Conservation (phyloP, 2,113 vertebrate species). For the Ranitomeya variabilis region DNA sequence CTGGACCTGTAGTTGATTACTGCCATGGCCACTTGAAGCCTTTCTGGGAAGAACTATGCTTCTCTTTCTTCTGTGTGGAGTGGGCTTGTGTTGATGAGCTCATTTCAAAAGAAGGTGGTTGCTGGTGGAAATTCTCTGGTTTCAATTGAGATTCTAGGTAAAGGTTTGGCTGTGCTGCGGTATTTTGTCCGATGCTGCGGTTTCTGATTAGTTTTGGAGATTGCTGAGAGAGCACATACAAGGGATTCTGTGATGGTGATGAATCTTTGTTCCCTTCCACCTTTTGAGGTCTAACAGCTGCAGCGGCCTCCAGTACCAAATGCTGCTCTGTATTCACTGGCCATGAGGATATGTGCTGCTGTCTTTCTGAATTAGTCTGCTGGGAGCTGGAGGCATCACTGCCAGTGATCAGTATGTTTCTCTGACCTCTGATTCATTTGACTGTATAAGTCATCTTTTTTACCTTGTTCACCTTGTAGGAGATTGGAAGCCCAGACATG, state of each 20-base stretch:
- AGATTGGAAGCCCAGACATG: background rate
- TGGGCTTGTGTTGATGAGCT: background rate
- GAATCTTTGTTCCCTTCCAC: background rate
- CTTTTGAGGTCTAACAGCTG: background rate
- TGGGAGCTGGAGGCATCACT: background rate
- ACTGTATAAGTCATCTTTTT: background rate
- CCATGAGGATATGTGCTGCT: background rate
- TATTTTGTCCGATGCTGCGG: background rate
- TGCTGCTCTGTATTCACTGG: background rate
- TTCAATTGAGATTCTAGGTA: background rate
- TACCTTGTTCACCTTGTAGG: background rate
- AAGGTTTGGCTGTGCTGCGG: background rate
- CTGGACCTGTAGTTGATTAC: background rate
- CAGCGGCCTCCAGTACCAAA: background rate
- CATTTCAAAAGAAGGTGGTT: background rate
- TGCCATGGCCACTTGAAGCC: constrained; percentile 43
- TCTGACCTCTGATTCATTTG: background rate
- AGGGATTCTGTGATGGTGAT: background rate
- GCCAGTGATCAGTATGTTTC: background rate
- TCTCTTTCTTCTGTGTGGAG: constrained; percentile 15
- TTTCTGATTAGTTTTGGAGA: constrained; percentile 2
- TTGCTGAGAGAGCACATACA: constrained; percentile 21
- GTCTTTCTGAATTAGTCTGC: background rate
- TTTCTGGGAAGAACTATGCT: background rate
- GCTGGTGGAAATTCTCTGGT: background rate